phyloP scores from a whole-genome alignment of 2,797 vertebrate species.

The Notoglanidium macrostoma region DNA sequence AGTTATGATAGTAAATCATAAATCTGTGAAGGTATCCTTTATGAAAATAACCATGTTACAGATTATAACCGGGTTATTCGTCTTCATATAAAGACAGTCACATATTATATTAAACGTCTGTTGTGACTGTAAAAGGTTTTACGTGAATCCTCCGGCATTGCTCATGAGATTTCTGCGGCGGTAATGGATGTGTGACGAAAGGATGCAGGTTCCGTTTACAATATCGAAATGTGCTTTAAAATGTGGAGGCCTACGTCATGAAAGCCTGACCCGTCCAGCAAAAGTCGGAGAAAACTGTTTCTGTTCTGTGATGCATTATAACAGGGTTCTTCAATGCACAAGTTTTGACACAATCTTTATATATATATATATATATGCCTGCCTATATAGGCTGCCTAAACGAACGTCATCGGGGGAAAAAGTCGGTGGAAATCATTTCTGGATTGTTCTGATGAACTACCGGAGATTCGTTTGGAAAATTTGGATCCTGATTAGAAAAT shows the following conservation, averaged over 20 bases:
- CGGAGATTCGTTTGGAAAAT: neutral
- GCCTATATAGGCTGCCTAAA: neutral
- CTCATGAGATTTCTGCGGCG: no score
- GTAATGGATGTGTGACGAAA: neutral
- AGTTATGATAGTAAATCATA: no score
- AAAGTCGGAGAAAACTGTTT: no score
- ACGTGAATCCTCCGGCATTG: neutral
- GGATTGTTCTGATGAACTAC: neutral
- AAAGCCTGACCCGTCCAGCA: no score
- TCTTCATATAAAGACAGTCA: neutral
- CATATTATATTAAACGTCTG: neutral
- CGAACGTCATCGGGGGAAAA: neutral
- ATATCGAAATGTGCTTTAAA: no score
- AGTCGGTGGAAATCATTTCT: neutral
- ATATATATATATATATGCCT: neutral
- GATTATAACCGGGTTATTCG: neutral
- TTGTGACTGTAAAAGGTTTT: neutral
- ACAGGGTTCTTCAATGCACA: no score
- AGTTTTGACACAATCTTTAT: neutral
- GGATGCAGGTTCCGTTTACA: neutral
- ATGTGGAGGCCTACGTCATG: no score
- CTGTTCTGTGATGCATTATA: no score
- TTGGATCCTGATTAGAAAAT: neutral
- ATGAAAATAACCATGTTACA: neutral
- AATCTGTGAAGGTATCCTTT: no score